Percentiles rank a stretch among this genome's conserved stretches.
phyloP scores from a whole-genome alignment of 2,797 vertebrate species.

The Somateria mollissima region DNA sequence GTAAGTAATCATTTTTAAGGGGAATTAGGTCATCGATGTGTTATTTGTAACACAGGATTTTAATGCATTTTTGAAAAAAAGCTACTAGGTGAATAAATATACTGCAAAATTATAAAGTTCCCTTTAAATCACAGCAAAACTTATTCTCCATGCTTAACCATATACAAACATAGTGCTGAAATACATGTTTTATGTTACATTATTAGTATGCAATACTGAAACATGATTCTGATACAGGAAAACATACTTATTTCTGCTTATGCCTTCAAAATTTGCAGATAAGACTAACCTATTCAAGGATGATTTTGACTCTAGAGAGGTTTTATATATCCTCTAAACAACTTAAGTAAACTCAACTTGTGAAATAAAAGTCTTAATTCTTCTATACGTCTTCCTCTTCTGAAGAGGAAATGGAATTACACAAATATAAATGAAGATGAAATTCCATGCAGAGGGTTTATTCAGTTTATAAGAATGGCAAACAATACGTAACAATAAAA shows the following conservation, averaged over 20 bases:
- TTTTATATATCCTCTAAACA: slow-evolving; percentile 52
- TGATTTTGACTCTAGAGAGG: slow-evolving; percentile 22
- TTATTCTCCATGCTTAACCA: background rate
- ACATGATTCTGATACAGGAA: slow-evolving; percentile 14
- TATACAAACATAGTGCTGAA: background rate
- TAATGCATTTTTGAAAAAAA: background rate
- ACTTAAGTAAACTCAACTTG: slow-evolving; percentile 42
- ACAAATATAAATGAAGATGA: slow-evolving; percentile 24
- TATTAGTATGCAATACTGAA: background rate
- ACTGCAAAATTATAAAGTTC: background rate
- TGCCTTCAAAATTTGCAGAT: slow-evolving; percentile 17
- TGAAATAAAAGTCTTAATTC: slow-evolving; percentile 43
- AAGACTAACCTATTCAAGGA: slow-evolving; percentile 18
- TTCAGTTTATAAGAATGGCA: background rate
- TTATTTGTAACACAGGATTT: background rate
- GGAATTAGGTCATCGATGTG: background rate
- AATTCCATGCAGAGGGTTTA: slow-evolving; percentile 37
- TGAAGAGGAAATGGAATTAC: slow-evolving; percentile 58
- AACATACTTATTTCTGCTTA: slow-evolving; percentile 11
- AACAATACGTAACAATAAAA: slow-evolving; percentile 26
- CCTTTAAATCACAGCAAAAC: background rate
- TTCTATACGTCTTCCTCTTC: slow-evolving; percentile 34
- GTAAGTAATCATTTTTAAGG: background rate
- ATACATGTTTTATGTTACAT: background rate
- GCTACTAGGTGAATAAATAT: background rate